Conservation (phyloP, 2,888 invertebrate genomes). For the Pterostichus niger region DNA sequence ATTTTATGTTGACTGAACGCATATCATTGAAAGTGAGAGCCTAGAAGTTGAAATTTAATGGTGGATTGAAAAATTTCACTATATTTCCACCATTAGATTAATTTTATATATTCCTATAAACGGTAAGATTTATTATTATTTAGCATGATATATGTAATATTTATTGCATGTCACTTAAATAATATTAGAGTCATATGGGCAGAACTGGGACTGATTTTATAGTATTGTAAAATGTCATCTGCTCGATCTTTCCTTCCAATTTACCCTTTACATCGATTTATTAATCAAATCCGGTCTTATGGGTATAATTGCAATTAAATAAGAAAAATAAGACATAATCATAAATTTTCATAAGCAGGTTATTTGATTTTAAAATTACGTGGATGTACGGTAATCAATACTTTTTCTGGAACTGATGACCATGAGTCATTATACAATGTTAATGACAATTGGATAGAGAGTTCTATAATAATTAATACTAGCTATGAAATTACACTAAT, state of each 20-base stretch:
- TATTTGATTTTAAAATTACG: constrained; percentile 54
- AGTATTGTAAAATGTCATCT: constrained; percentile 57
- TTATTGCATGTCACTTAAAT: constrained; percentile 12
- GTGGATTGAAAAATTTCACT: constrained; percentile 64
- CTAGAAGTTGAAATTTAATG: constrained; percentile 65
- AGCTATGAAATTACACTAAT: background rate
- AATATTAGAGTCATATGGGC: constrained; percentile 16
- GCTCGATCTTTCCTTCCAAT: constrained; percentile 22
- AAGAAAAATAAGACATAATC: background rate
- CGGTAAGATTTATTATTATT: constrained; percentile 53
- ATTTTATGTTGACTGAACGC: constrained; percentile 38
- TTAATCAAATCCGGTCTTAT: constrained; percentile 16
- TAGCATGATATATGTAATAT: constrained; percentile 27
- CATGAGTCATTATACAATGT: constrained; percentile 65
- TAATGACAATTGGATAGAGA: constrained; percentile 51
- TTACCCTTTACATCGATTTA: constrained; percentile 7
- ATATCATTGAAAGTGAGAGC: constrained; percentile 56
- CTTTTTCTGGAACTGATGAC: constrained; percentile 66
- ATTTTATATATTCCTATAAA: constrained; percentile 59
- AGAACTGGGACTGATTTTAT: constrained; percentile 1
- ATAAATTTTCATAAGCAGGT: constrained; percentile 31
- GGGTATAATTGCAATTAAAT: background rate
- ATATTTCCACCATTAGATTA: constrained; percentile 64
- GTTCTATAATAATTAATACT: constrained; percentile 17
- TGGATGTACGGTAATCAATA: constrained; percentile 62